phyloP scores from a whole-genome alignment of 2,888 invertebrate species.

The Ichneumon xanthorius region DNA sequence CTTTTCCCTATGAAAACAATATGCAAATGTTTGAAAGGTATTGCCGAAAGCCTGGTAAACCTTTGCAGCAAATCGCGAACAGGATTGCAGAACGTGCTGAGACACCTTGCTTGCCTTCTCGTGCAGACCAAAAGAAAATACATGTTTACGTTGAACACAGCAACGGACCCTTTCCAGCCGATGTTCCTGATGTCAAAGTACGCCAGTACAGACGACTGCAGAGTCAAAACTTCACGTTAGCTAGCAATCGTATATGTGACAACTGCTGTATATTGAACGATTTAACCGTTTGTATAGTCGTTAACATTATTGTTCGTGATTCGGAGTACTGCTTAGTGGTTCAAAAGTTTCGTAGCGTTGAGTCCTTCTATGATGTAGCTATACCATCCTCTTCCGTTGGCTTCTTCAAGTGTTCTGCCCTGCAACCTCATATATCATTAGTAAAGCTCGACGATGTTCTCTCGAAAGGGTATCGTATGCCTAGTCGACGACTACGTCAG shows the following conservation, averaged over 20 bases:
- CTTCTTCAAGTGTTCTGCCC: no score
- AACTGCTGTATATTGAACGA: background rate
- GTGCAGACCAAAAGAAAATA: background rate
- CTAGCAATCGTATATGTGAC: background rate
- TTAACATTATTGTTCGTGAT: background rate
- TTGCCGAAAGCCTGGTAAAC: constrained; percentile 25
- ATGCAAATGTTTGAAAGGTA: constrained; percentile 26
- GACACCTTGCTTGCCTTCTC: background rate
- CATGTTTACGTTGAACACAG: background rate
- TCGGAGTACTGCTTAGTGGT: background rate
- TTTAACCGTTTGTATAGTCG: background rate
- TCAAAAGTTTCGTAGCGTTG: no score
- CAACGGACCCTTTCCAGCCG: background rate
- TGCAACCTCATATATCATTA: no score
- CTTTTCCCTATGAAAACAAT: constrained; percentile 43
- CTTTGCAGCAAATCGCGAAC: constrained; percentile 29
- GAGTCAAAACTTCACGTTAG: background rate
- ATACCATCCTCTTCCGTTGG: no score
- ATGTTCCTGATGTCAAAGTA: background rate
- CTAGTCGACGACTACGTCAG: no score
- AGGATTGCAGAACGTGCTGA: background rate
- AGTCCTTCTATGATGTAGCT: no score
- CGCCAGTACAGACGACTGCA: background rate
- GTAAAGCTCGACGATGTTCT: no score
- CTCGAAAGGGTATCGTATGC: no score